Evolutionary conservation across 1,140 invertebrate species (phyloP), one percentile per base, ranked within the genome.

Genomic region (Tetramorium alpestre): DNA sequence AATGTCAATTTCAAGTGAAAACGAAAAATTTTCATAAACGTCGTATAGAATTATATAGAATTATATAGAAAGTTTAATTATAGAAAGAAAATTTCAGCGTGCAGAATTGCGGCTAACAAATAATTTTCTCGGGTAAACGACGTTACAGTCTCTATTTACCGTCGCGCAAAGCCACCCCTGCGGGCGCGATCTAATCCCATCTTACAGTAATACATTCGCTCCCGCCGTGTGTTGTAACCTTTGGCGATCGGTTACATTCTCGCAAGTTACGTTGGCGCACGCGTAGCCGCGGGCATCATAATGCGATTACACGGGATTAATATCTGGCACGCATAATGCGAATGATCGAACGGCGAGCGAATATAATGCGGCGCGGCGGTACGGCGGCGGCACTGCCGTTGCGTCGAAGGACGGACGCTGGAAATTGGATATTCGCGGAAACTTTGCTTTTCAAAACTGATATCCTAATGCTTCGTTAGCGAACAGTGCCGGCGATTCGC

Each of bases 381-480:
- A 58, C 49, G 49, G 49, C 49, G 64, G 49, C 60, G 65, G 49
- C 60, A 78, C 58, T n/a, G 51, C 22, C 65, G 77, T 18, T 28
- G 62, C 67, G 18, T 28, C 51, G 69, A 49, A 73, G 69, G 80
- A 82, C 54, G 41, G 41, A 18, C 54, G 49, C 8, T 78, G 44
- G 25, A 84, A 84, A 84, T 75, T 84, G 69, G 80, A 84, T 84
- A 84, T 84, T 84, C n/a, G 38, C 51, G 67, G 80, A 84, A 84
- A 84, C 80, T 84, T 84, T 75, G 69, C 69, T 60, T 84, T 73
- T 84, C 80, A 78, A 84, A 82, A 82, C 69, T 62, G 67, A 84
- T 84, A 84, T 84, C 56, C 80, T 84, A 84, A 84, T 84, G 80
- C 80, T 84, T 84, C 80, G 80, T 75, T 84, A 84, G 69, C 80